Evolutionary conservation across 2,888 invertebrate species (phyloP), one percentile per base, ranked within the genome.

Genomic region (Orchestes rusci): DNA sequence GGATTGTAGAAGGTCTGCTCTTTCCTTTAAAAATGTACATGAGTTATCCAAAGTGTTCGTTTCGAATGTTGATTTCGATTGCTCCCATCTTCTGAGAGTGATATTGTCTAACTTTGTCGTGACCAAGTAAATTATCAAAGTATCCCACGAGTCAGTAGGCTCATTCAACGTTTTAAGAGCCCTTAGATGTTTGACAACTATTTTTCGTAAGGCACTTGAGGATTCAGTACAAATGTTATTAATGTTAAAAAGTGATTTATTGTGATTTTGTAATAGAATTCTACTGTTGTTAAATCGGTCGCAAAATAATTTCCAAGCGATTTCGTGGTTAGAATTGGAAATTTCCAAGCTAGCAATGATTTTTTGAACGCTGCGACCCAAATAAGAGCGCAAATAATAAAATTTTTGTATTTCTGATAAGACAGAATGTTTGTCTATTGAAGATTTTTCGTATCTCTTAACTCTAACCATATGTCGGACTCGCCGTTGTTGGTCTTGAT

Each of bases 251-350:
- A 38, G 29, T 7, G 28, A 7, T 28, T 38, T 38, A 5, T 28
- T 16, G 15, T 38, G 38, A 18, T 38, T 38, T 38, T 38, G 38
- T 13, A 38, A 28, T 30, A 38, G 13, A 8, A 38, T 38, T 12
- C 29, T 27, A 38, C 16, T 46, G 23, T 46, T 46, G 3, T 46
- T 4, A 46, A 47, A 46, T 27, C 46, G 20, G 2, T 46, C 36
- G 13, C 2, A 16, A 15, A 48, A 15, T 33, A 40, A 28, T 15
- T 46, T 17, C 39, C 44, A 46, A 16, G 48, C 39, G 16, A 27
- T 40, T 35, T 40, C 23, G 17, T 46, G 45, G 23, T 38, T 46
- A 3, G 20, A 16, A 2, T 2, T 28, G 3, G 44, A 45, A 23
- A 41, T 4, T 27, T 39, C 35, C 5, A 50, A 16, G 4, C 39